Conservation (phyloP, 2,113 vertebrate species). For the Puntigrus tetrazona region DNA sequence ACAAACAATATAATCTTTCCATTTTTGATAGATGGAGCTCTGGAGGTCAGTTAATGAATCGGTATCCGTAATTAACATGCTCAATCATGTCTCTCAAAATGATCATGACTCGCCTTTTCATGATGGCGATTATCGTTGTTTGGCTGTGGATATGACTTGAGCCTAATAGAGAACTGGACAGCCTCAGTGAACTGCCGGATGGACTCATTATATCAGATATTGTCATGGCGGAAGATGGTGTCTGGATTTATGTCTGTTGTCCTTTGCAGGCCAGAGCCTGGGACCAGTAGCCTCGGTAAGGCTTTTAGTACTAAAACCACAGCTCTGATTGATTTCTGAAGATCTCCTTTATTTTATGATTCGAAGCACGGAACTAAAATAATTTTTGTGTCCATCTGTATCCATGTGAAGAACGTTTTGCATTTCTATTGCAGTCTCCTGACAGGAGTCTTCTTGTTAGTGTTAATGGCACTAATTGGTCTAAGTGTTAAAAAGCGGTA, state of each 20-base stretch:
- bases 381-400: neutral
- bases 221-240: constrained; percentile 2
- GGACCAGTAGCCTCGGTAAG: neutral
- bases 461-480: constrained; percentile 11
- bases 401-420: neutral
- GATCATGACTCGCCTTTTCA: constrained; percentile 42
- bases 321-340: neutral
- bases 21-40: constrained; percentile 54
- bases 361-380: neutral
- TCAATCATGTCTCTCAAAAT: constrained; percentile 62
- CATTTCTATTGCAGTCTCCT: neutral
- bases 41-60: constrained; percentile 54
- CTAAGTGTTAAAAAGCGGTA: constrained; percentile 9
- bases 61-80: constrained; percentile 64
- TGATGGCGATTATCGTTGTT: constrained; percentile 48
- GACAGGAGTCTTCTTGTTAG: constrained; percentile 11
- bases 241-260: constrained; percentile 17
- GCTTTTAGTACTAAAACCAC: constrained; percentile 8
- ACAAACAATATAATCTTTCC: constrained; percentile 55
- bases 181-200: constrained; percentile 3
- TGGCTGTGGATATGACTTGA: constrained; percentile 42
- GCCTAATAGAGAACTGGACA: constrained; percentile 42
- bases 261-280: neutral
- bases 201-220: constrained; percentile 34
- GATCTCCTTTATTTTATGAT: no score